phyloP scores from a whole-genome alignment of 2,113 vertebrate species.

The Eublepharis macularius region DNA sequence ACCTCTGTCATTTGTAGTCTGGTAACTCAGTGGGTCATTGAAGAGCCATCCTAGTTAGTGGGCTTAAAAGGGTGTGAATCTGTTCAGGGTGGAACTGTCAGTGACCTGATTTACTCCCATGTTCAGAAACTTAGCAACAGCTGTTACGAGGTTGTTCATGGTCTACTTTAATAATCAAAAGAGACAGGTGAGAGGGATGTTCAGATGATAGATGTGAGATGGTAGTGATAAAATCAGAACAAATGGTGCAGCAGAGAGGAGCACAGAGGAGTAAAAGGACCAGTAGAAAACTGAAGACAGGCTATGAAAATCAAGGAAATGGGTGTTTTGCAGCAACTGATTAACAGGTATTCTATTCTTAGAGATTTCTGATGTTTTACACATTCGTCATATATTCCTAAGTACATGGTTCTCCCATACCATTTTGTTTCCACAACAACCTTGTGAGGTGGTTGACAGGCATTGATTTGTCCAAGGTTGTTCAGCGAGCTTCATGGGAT shows the following conservation, averaged over 20 bases:
- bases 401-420: background rate
- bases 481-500: no score
- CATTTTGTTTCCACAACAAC: no score
- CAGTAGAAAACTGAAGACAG: background rate
- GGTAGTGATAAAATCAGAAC: background rate
- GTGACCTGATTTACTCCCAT: background rate
- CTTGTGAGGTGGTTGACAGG: no score
- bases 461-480: no score
- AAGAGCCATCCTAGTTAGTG: no score
- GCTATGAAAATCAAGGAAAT: background rate
- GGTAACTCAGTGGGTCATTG: background rate
- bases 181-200: background rate
- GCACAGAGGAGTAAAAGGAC: background rate
- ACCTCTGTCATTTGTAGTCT: background rate
- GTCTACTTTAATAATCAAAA: background rate
- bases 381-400: background rate
- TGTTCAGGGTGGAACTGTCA: background rate
- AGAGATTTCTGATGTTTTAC: background rate
- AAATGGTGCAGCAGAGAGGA: background rate
- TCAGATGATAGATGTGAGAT: background rate
- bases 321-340: background rate
- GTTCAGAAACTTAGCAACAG: background rate
- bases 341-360: background rate
- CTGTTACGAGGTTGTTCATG: background rate
- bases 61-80: no score